Conservation (phyloP, 2,113 vertebrate species). For the Vimba vimba region DNA sequence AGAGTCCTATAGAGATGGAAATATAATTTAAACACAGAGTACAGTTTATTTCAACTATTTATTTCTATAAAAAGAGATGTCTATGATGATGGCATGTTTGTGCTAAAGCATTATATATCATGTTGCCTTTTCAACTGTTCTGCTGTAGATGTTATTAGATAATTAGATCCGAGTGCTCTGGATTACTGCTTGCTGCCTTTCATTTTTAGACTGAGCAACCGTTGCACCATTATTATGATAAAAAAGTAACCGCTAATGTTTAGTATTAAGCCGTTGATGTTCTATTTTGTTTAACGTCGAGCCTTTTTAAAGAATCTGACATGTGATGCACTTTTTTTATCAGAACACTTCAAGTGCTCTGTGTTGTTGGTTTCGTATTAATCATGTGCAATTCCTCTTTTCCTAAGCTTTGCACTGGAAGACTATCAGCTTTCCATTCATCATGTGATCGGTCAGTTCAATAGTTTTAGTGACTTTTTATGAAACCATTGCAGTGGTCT, state of each 20-base stretch:
- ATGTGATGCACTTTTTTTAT: slow-evolving; percentile 73
- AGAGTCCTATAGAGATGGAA: slow-evolving; percentile 81
- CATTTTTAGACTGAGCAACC: slow-evolving; percentile 67
- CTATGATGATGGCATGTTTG: slow-evolving; percentile 84
- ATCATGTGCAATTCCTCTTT: slow-evolving; percentile 30
- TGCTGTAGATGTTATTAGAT: slow-evolving; percentile 74
- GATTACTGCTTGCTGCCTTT: slow-evolving; percentile 77
- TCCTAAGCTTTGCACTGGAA: slow-evolving; percentile 43
- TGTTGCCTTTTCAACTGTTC: slow-evolving; percentile 80
- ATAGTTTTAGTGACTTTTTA: slow-evolving; percentile 17
- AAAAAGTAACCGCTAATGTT: slow-evolving; percentile 70
- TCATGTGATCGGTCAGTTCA: background rate
- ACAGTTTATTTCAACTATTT: slow-evolving; percentile 81
- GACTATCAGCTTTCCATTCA: slow-evolving; percentile 31
- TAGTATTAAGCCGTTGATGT: slow-evolving; percentile 72
- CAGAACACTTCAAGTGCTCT: slow-evolving; percentile 59
- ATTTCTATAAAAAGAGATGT: slow-evolving; percentile 82
- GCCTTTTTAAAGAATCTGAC: slow-evolving; percentile 73
- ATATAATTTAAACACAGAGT: slow-evolving; percentile 81
- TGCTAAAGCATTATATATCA: slow-evolving; percentile 79
- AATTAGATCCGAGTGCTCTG: slow-evolving; percentile 70
- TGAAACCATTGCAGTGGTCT: slow-evolving; percentile 27
- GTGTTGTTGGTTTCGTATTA: slow-evolving; percentile 41
- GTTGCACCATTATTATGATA: slow-evolving; percentile 74
- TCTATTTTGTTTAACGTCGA: slow-evolving; percentile 67